Conservation (phyloP, 2,113 vertebrate species). For the Panurus biarmicus region DNA sequence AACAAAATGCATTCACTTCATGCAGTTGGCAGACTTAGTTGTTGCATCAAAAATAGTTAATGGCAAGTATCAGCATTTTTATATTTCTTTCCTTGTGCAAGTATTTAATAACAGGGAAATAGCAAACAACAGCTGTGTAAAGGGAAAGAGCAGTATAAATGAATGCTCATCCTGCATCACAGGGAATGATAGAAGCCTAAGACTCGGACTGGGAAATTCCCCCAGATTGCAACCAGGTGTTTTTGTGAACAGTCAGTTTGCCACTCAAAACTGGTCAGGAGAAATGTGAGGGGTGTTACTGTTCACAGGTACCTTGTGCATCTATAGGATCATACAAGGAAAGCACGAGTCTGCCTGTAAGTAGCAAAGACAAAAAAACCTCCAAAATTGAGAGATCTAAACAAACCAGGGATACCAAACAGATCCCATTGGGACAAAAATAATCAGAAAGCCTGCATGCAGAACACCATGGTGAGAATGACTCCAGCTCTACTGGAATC, state of each 20-base stretch:
- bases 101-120: constrained; percentile 64
- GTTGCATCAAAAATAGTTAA: constrained; percentile 67
- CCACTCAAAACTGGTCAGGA: background rate
- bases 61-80: constrained; percentile 66
- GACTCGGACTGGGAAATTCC: constrained; percentile 33
- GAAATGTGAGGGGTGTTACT: background rate
- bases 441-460: background rate
- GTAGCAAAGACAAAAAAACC: background rate
- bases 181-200: background rate
- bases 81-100: constrained; percentile 61
- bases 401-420: background rate
- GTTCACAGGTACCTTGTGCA: background rate
- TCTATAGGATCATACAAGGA: background rate
- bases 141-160: constrained; percentile 57
- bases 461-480: background rate
- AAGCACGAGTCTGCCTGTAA: background rate
- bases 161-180: constrained; percentile 44
- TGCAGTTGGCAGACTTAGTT: constrained; percentile 60
- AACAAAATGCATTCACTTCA: constrained; percentile 63
- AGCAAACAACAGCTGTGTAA: constrained; percentile 66
- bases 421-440: background rate
- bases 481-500: background rate
- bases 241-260: background rate
- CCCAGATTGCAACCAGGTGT: constrained; percentile 11
- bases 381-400: background rate